Base-by-base conservation (phyloP, 2,888 invertebrate genomes). In the Lasioglossum figueresi region DNA sequence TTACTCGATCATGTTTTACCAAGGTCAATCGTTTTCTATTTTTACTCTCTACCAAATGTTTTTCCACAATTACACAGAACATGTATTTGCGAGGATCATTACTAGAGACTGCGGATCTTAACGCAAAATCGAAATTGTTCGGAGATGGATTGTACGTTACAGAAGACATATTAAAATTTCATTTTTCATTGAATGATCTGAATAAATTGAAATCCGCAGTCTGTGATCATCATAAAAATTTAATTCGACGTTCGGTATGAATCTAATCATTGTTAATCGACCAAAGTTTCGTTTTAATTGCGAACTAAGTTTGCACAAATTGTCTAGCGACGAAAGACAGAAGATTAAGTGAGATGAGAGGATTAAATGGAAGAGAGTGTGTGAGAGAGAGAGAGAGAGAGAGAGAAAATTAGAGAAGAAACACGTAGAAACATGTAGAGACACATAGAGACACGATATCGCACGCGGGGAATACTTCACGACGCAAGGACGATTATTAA, bases 401-500 rank as follows among this genome's bases (percentile, higher is more conserved):
- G 31, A 31, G 43, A 43, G 12, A 14, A 43, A 63, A 16, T 43
- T 27, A 52, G 43, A 66, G 43, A 19, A 43, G 43, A 19, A 4
- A 45, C 45, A 19, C 16, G 45, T 45, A 40, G 31, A 72, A 27
- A 37, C 56, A 76, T 52, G 34, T 63, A 63, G 63, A 37, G 56
- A 70, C 70, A 77, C 56, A 63, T 73, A 82, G 43, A 73, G 56
- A 72, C 73, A 70, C 59, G 66, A 45, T 23, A 56, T 74, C 37
- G 72, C 40, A n/a, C 56, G 59, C 37, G 34, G 66, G 66, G 76
- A 77, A 77, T 78, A 66, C n/a, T 84, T 81, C 27, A 73, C 80
- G 84, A 68, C 76, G 82, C 88, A 76, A 85, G 73, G 79, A 88
- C 73, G 87, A 88, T 87, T 82, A 81, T 82, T 76, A 83, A 88